Evolutionary conservation across 2,888 invertebrate species (phyloP), one percentile per base, ranked within the genome.

Genomic region (Laspeyria flexula): DNA sequence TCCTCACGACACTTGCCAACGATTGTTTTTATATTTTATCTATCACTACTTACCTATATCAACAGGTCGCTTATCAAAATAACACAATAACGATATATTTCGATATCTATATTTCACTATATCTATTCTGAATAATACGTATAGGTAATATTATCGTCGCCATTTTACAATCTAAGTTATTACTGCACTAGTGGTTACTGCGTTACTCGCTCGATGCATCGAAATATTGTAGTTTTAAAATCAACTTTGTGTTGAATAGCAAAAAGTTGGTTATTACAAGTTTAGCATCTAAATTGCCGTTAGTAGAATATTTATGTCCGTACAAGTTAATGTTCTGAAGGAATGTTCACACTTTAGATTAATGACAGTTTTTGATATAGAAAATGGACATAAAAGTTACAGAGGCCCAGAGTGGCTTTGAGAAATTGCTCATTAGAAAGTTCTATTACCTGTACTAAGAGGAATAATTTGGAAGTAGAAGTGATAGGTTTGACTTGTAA

Each of bases 1-100:
- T 56, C 64, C 63, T 65, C 41, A 53, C 46, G 33, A 60, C 47
- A 58, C 62, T 62, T 65, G 61, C 58, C 67, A 55, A 57, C 35
- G 31, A 27, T 60, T n/a, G 5, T 35, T 38, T 27, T 7, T 6
- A 9, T 29, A 12, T 9, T 3, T 12, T 12, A 51, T 51, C 47
- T 56, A 57, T 55, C 41, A 37, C 56, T 11, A 37, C 46, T 52
- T 43, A 9, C 44, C n/a, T 40, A 25, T 53, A 47, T 59, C 52
- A 61, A 61, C 49, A 65, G 48, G 46, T 50, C 38, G 18, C 35
- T 38, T 48, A 47, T 49, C 38, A 43, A 30, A 27, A 30, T 46
- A 12, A 37, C 37, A 30, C 31, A 45, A 12, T 48, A 41, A 42
- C 21, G 5, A 29, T 51, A 48, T 49, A 48, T 48, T 41, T 41